Evolutionary conservation across 1,140 invertebrate species (phyloP).

Genomic region (Hyles vespertilio): DNA sequence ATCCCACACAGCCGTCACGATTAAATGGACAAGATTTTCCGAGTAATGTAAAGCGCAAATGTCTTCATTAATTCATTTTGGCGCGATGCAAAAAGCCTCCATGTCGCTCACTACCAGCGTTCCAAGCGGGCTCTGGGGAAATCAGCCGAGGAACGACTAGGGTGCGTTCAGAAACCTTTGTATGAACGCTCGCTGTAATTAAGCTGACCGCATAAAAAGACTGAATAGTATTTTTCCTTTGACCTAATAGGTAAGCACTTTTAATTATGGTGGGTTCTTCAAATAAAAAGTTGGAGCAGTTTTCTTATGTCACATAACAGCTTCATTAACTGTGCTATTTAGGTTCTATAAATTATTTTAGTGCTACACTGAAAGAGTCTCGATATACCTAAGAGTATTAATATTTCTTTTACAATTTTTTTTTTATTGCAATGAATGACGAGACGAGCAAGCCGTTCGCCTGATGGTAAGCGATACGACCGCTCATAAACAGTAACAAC

Average conservation of each 20-base stretch:
- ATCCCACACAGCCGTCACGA: background rate
- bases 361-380: background rate
- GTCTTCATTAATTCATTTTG: constrained; percentile 11
- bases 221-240: constrained; percentile 17
- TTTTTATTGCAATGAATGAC: too few relatives aligned
- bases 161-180: constrained; percentile 23
- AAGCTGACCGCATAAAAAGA: constrained; percentile 18
- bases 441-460: too few relatives aligned
- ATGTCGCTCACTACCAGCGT: constrained; percentile 1
- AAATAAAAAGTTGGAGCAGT: background rate
- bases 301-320: background rate
- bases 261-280: constrained; percentile 9
- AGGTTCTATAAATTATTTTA: background rate
- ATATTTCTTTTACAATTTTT: too few relatives aligned
- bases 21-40: constrained; percentile 15
- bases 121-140: constrained; percentile 14
- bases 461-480: too few relatives aligned
- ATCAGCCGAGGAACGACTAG: constrained; percentile 12
- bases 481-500: too few relatives aligned
- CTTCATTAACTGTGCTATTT: constrained; percentile 2
- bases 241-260: constrained; percentile 11
- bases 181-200: constrained; percentile 13
- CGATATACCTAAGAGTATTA: background rate
- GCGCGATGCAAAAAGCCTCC: constrained; percentile 11
- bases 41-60: constrained; percentile 18